phyloP scores from a whole-genome alignment of 2,113 vertebrate species.

The Ageneiosus marmoratus region DNA sequence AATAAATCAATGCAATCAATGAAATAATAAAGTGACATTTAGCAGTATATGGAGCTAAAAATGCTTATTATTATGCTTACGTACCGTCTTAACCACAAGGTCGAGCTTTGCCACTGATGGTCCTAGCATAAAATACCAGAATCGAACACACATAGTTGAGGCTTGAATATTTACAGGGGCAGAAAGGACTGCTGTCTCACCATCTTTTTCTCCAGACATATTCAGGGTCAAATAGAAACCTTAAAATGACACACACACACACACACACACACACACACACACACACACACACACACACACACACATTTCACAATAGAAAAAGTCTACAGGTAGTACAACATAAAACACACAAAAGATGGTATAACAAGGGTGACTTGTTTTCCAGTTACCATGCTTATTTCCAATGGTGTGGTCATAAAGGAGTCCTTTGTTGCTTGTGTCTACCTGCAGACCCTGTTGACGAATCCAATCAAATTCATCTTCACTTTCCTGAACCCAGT shows the following conservation, averaged over 20 bases:
- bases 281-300: constrained; percentile 11
- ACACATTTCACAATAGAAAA: not conserved
- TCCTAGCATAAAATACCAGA: constrained; percentile 76
- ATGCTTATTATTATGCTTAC: constrained; percentile 1
- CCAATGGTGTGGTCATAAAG: constrained; percentile 70
- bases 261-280: constrained; percentile 12
- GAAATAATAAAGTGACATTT: not conserved
- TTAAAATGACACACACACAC: constrained; percentile 21
- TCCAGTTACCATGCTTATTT: constrained; percentile 65
- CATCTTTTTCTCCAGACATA: constrained; percentile 58
- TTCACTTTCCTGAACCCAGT: constrained; percentile 65
- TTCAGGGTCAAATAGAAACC: constrained; percentile 71
- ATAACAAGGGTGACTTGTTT: not conserved
- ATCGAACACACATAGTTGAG: constrained; percentile 66
- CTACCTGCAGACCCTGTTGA: constrained; percentile 58
- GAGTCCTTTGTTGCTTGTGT: constrained; percentile 63
- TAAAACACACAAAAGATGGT: not conserved
- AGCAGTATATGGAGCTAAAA: not conserved
- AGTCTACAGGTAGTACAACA: too few species aligned
- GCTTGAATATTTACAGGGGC: constrained; percentile 38
- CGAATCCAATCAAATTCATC: constrained; percentile 65
- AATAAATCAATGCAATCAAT: not conserved
- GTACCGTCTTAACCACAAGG: constrained; percentile 65
- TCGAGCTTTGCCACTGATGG: constrained; percentile 68
- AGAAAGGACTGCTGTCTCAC: constrained; percentile 61